These are phyloP conservation scores for Oreochromis niloticus DNA, from an alignment of 2,113 vertebrate genomes.

Conservation along the genomic window DNA sequence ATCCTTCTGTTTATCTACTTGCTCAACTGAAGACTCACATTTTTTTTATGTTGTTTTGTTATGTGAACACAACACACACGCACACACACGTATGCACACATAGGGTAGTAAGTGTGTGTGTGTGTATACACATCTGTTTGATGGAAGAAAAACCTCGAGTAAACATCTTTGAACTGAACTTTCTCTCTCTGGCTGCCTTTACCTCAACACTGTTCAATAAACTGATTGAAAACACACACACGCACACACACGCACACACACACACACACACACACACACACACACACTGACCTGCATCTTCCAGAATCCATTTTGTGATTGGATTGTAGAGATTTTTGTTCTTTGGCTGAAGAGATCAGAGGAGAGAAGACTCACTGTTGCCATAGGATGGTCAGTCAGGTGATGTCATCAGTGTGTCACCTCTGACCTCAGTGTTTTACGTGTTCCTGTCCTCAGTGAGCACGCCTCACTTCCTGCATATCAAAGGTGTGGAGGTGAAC, in stretches of 20 bases:
- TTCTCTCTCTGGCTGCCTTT: not conserved
- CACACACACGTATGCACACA: not conserved
- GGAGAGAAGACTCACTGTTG: not conserved
- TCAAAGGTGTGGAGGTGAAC: constrained; percentile 94
- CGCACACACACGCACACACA: not conserved
- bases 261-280: not conserved
- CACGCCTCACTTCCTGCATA: constrained; percentile 90
- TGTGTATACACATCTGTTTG: not conserved
- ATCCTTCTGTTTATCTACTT: constrained; percentile 38
- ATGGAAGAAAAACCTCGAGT: not conserved
- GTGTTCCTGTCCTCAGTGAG: constrained; percentile 71
- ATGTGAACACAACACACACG: not conserved
- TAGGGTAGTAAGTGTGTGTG: not conserved
- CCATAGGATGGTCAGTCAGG: not conserved
- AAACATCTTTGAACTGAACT: constrained; percentile 7
- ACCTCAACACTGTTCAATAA: constrained; percentile 8
- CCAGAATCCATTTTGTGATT: constrained; percentile 36
- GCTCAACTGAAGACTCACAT: constrained; percentile 17
- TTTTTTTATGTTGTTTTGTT: constrained; percentile 28
- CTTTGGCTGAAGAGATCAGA: not conserved
- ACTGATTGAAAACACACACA: constrained; percentile 14
- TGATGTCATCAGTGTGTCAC: constrained; percentile 12
- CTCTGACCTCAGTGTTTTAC: not conserved
- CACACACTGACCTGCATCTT: not conserved
- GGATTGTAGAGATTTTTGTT: not conserved